Percentiles rank a stretch among this genome's conserved stretches.
These are phyloP conservation scores for Fulica atra DNA, from an alignment of 2,113 vertebrate genomes.

Conservation along the genomic window DNA sequence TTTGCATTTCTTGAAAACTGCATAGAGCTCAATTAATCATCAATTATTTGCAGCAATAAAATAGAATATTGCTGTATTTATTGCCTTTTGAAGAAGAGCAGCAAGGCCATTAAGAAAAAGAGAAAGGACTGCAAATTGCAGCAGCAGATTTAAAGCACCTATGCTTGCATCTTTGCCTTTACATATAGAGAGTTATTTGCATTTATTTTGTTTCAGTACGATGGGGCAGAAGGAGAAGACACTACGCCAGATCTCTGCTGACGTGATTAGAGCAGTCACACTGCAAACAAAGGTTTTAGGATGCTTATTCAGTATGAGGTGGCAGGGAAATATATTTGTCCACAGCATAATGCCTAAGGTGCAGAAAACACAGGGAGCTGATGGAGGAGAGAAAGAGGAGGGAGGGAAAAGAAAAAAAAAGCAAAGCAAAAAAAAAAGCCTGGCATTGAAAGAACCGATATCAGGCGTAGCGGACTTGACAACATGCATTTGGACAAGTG, in stretches of 20 bases:
- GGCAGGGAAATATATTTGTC: neutral
- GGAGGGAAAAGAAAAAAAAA: neutral
- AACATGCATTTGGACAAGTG: slow-evolving; percentile 59
- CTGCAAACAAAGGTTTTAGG: neutral
- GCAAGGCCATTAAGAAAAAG: neutral
- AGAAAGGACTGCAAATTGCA: neutral
- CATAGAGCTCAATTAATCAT: neutral
- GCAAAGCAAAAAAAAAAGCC: neutral
- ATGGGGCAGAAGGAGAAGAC: neutral
- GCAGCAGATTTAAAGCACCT: neutral
- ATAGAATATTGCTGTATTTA: neutral
- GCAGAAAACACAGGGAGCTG: slow-evolving; percentile 14
- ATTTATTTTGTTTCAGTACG: neutral
- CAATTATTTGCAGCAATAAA: neutral
- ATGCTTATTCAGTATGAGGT: neutral
- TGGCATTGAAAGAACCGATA: neutral
- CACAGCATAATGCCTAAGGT: neutral
- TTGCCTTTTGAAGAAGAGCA: neutral
- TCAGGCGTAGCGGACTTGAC: slow-evolving; percentile 1
- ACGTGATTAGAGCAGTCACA: neutral
- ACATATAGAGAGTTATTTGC: neutral
- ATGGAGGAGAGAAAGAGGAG: neutral
- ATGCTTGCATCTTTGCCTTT: neutral
- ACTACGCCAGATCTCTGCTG: neutral
- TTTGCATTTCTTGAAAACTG: neutral